Evolutionary conservation across 2,888 invertebrate species (phyloP), one percentile per base, ranked within the genome.

Genomic region (Dusona sp.): DNA sequence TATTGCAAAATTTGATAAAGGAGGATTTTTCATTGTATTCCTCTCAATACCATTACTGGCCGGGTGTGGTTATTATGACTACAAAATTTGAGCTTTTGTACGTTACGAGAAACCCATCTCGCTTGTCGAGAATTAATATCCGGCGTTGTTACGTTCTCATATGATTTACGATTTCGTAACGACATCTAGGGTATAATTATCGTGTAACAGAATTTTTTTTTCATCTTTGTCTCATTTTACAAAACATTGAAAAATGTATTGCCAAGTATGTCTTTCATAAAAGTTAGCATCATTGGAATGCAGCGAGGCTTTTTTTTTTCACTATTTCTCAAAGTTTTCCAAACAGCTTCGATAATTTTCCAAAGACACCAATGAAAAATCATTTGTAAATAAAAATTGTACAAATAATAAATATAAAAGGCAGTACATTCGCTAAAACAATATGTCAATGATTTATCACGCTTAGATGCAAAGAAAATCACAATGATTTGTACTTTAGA

Each of bases 121-220:
- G 16, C 29, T 29, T 48, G 68, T 68, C 68, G 68, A 68, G 22
- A 22, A 38, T 67, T 38, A 42, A 67, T 67, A 67, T 67, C 42
- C 67, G 42, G 22, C 9, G 36, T 38, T 22, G 42, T 42, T 42
- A 22, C 38, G 25, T 68, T 68, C 42, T 42, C 68, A 25, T 38
- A 42, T 42, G 16, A 68, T 38, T 68, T 68, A 16, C 22, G 42
- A 42, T 68, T 25, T 68, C 42, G 36, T 25, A 68, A 68, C 25
- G 38, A 42, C 25, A 42, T 29, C 42, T 42, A 22, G 42, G 25
- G 22, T 22, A 68, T 42, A 38, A 68, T 68, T 42, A 42, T 68
- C 38, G 61, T 61, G 29, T 61, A 61, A 42, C 68, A 42, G 19
- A 7, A 25, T 42, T 68, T 68, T 68, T 64, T 22, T 42, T 38